Evolutionary conservation across 2,888 invertebrate species (phyloP), one percentile per base, ranked within the genome.

Genomic region (Eristalis pertinax): DNA sequence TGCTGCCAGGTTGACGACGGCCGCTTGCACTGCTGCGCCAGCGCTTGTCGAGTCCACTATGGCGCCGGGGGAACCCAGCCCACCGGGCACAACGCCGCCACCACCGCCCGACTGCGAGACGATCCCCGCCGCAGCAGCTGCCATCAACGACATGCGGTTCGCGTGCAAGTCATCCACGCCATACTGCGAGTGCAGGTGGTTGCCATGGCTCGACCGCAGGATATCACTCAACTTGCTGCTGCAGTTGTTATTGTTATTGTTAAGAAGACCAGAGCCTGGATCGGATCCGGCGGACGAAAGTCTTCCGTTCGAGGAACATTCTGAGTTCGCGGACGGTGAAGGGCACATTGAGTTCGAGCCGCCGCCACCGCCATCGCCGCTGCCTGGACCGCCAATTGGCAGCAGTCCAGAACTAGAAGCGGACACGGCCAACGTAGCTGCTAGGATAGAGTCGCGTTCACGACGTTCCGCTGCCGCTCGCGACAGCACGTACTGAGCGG

Each of bases 401-500:
- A 95, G 93, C 2, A 95, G 93, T 3, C 95, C 95, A 3, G 95
- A 95, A 69, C 90, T 89, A 8, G 95, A 95, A 22, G 95, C 95
- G 10, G 95, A 95, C 0, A 95, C 95, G n/a, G 94, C 94, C 19
- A 92, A 93, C 65, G 94, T 96, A 0, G 95, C 96, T 10, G 96
- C 94, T 74, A 98, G 94, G 74, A 96, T 93, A 50, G 94, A 95
- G 91, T 98, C 98, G 65, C 98, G 94, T 91, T 98, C 98, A 89
- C 98, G 95, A 90, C 98, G 95, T 91, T 98, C 98, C 19, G 98
- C 98, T 8, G 98, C 98, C 10, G 98, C 98, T 90, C 98, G 94
- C 78, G 97, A 97, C 43, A 98, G 94, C 62, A 98, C 98, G 93
- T 98, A 98, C 92, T 98, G 98, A 35, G 98, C 98, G 58, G 98